phyloP scores from a whole-genome alignment of 2,113 vertebrate species.

The Oplegnathus fasciatus region DNA sequence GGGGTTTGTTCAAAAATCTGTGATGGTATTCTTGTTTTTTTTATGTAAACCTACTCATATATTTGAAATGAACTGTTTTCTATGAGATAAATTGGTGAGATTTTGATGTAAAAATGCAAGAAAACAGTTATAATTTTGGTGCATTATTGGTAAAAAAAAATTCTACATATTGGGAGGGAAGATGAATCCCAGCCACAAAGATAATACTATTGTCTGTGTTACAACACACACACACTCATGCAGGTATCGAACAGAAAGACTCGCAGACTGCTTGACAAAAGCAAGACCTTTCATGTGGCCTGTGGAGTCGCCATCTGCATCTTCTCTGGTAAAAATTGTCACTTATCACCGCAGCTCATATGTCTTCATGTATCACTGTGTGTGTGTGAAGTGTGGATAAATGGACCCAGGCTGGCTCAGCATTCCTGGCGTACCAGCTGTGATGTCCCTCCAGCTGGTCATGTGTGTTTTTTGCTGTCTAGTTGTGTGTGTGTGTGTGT shows the following conservation, averaged over 20 bases:
- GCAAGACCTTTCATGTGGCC: constrained; percentile 92
- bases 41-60: not conserved
- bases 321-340: constrained; percentile 89
- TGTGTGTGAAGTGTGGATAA: constrained; percentile 36
- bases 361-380: constrained; percentile 25
- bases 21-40: not conserved
- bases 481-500: constrained; percentile 17
- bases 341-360: constrained; percentile 2
- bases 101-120: not conserved
- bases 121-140: not conserved
- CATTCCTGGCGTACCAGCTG: constrained; percentile 64
- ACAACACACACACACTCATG: not conserved
- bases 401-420: constrained; percentile 55
- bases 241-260: constrained; percentile 92
- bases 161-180: not conserved
- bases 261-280: constrained; percentile 92
- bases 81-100: not conserved
- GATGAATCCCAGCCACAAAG: too few relatives aligned
- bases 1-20: not conserved
- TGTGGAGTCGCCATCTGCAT: constrained; percentile 92
- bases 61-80: not conserved
- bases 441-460: constrained; percentile 47
- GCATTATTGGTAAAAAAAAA: not conserved
- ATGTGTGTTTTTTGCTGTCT: constrained; percentile 48
- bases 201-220: constrained; percentile 14